phyloP scores from a whole-genome alignment of 2,113 vertebrate species.

The Periophthalmodon schlosseri region DNA sequence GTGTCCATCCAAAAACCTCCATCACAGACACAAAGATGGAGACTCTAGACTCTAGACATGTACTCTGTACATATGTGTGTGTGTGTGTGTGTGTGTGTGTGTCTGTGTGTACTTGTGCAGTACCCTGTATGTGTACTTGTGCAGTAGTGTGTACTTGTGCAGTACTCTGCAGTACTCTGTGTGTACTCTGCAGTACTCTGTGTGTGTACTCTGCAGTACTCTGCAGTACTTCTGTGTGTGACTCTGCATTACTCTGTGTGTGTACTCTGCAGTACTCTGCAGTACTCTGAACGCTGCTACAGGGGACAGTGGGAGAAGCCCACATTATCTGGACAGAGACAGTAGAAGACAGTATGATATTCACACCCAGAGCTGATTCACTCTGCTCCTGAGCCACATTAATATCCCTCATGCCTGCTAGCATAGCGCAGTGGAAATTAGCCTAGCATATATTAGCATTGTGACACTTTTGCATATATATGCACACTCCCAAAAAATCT shows the following conservation, averaged over 20 bases:
- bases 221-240: too few species aligned
- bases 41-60: too few species aligned
- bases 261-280: too few species aligned
- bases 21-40: neutral
- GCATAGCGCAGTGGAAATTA: slow-evolving; percentile 62
- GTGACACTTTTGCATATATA: slow-evolving; percentile 4
- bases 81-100: too few species aligned
- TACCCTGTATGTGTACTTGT: too few species aligned
- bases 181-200: too few species aligned
- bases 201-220: too few species aligned
- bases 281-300: slow-evolving; percentile 39
- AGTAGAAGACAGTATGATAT: slow-evolving; percentile 76
- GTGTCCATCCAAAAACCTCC: neutral
- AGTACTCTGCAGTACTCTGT: too few species aligned
- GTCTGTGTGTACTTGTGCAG: slow-evolving; percentile 45
- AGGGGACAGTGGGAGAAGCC: slow-evolving; percentile 49
- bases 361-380: slow-evolving; percentile 67
- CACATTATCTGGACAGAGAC: slow-evolving; percentile 65
- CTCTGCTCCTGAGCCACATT: slow-evolving; percentile 41
- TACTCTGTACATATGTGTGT: too few species aligned
- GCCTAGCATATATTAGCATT: slow-evolving; percentile 25
- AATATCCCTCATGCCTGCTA: slow-evolving; percentile 10
- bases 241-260: too few species aligned
- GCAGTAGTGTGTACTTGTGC: too few species aligned
- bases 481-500: slow-evolving; percentile 40